These are phyloP conservation scores for Calidris pygmaea DNA, from an alignment of 2,113 vertebrate genomes.

Conservation along the genomic window DNA sequence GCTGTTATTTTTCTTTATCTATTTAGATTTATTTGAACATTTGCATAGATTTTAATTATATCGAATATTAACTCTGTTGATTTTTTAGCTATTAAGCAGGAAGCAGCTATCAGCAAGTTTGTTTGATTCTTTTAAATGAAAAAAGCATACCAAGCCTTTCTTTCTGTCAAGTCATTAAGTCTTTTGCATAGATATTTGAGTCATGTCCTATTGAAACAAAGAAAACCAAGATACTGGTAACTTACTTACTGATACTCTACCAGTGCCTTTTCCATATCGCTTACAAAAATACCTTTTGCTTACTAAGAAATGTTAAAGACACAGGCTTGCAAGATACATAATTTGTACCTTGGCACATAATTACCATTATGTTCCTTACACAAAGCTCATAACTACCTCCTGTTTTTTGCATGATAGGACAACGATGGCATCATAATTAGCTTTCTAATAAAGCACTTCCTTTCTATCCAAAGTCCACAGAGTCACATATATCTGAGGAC, in stretches of 20 bases:
- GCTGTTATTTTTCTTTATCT: background rate
- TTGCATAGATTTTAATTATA: background rate
- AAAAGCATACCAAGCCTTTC: background rate
- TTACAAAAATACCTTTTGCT: background rate
- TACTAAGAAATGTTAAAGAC: background rate
- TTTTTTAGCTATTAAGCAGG: background rate
- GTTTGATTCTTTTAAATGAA: background rate
- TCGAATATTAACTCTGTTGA: background rate
- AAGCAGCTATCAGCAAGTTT: background rate
- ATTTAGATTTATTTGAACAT: background rate
- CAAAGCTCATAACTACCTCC: background rate
- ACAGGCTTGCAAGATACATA: background rate
- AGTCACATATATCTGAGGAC: background rate
- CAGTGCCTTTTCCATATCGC: background rate
- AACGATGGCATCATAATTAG: background rate
- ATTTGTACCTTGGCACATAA: background rate
- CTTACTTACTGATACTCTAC: background rate
- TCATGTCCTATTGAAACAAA: background rate
- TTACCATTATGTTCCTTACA: background rate
- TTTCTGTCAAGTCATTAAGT: background rate
- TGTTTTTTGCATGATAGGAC: background rate
- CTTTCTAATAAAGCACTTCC: background rate
- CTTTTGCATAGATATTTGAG: background rate
- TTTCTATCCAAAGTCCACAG: background rate
- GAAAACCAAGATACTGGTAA: background rate